phyloP scores from a whole-genome alignment of 2,113 vertebrate genomes.

The Hyla sarda region DNA sequence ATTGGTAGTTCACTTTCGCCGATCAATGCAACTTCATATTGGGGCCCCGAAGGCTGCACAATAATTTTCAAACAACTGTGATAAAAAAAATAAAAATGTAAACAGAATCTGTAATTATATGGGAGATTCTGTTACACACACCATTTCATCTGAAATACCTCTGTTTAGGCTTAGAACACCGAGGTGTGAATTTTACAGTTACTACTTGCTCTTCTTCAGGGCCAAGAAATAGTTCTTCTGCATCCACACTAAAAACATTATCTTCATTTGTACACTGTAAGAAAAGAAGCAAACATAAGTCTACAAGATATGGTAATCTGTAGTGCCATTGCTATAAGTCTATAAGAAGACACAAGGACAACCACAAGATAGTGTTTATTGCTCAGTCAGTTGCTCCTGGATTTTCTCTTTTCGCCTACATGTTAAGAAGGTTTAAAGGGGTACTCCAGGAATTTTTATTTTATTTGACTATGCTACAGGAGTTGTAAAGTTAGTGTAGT shows the following conservation, averaged over 20 bases:
- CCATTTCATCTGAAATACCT: slow-evolving; percentile 74
- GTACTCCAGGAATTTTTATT: no score
- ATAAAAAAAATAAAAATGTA: not conserved
- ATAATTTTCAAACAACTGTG: slow-evolving; percentile 87
- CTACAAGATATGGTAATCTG: not conserved
- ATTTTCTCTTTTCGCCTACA: no score
- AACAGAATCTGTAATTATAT: no score
- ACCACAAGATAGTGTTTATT: not conserved
- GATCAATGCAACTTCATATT: slow-evolving; percentile 90
- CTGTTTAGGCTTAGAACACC: slow-evolving; percentile 62
- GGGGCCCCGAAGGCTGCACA: slow-evolving; percentile 90
- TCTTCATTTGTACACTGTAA: slow-evolving; percentile 77
- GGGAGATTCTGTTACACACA: not conserved
- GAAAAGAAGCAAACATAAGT: slow-evolving; percentile 1
- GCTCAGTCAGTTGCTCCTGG: no score
- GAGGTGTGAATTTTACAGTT: slow-evolving; percentile 79
- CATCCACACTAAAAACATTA: slow-evolving; percentile 81
- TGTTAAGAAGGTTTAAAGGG: no score
- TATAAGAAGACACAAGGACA: not conserved
- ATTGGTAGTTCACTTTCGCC: slow-evolving; percentile 73
- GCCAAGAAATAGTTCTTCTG: slow-evolving; percentile 79
- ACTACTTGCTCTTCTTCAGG: slow-evolving; percentile 83
- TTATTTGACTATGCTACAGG: no score
- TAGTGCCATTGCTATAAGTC: not conserved
- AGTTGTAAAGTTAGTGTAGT: no score